Evolutionary conservation across 2,888 invertebrate species (phyloP).

Genomic region (Philaethria dido): DNA sequence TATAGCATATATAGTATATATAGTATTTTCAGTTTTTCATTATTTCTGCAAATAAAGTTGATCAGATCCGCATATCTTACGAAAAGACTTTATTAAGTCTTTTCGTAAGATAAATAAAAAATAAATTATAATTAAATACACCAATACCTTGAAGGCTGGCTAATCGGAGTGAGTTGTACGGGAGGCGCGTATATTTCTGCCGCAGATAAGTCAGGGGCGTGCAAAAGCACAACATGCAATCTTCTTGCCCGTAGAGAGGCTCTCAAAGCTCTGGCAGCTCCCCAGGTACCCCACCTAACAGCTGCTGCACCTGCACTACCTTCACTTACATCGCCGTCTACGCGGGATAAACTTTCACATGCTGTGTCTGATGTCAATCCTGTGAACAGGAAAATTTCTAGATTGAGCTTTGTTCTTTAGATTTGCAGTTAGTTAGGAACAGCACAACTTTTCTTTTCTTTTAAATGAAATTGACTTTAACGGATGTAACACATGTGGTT

Average conservation of each 20-base stretch:
- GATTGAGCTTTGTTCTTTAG: too few relatives aligned
- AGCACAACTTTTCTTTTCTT: too few relatives aligned
- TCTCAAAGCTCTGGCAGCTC: conserved; percentile 89
- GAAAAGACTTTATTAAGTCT: too few relatives aligned
- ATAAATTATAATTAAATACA: neutral
- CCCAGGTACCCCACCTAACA: conserved; percentile 90
- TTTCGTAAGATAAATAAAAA: too few relatives aligned
- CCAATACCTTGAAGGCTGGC: conserved; percentile 71
- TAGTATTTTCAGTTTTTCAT: too few relatives aligned
- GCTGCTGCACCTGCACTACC: conserved; percentile 76
- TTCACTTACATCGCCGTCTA: conserved; percentile 62
- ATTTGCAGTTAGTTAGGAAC: too few relatives aligned
- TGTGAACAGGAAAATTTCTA: conserved; percentile 44
- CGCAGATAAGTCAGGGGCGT: conserved; percentile 87
- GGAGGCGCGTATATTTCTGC: conserved; percentile 87
- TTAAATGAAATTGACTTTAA: too few relatives aligned
- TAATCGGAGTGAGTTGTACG: conserved; percentile 66
- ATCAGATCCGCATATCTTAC: too few relatives aligned
- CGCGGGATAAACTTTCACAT: conserved; percentile 67
- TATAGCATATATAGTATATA: too few relatives aligned
- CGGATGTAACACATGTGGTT: too few relatives aligned
- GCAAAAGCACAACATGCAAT: conserved; percentile 89
- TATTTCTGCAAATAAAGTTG: too few relatives aligned
- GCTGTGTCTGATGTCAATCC: conserved; percentile 78
- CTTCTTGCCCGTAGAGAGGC: conserved; percentile 87